These are phyloP conservation scores for Hystrix cristata DNA, from an alignment of 2,113 vertebrate species.

Conservation along the genomic window DNA sequence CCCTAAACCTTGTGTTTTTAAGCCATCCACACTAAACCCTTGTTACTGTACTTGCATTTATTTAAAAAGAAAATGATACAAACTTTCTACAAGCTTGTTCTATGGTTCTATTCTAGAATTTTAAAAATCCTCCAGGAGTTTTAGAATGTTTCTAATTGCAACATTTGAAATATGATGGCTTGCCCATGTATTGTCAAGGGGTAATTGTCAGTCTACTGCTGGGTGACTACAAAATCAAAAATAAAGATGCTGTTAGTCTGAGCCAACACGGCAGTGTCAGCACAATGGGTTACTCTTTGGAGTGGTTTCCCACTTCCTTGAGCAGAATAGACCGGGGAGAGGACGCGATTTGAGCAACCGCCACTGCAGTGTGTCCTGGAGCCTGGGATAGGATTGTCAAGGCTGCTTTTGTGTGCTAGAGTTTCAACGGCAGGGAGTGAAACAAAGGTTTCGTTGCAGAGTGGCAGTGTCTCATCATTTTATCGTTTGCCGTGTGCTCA, in stretches of 20 bases:
- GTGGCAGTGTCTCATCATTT: background rate
- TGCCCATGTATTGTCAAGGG: background rate
- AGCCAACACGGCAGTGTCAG: background rate
- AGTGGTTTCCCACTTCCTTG: background rate
- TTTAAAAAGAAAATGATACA: background rate
- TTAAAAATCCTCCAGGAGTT: background rate
- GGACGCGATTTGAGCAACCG: background rate
- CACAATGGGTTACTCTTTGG: background rate
- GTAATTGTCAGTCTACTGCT: background rate
- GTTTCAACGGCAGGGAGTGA: constrained; percentile 44
- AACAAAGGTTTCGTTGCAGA: constrained; percentile 80
- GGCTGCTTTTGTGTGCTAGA: constrained; percentile 37
- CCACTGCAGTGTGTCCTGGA: background rate
- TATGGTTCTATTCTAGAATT: background rate
- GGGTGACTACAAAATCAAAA: background rate
- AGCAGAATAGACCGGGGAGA: background rate
- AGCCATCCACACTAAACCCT: background rate
- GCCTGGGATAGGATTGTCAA: background rate
- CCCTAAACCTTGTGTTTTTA: background rate
- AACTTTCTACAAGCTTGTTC: background rate
- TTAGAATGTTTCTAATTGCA: background rate
- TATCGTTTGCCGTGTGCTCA: constrained; percentile 77
- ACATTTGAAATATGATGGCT: background rate
- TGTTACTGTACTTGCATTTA: background rate
- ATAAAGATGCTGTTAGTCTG: background rate